Evolutionary conservation across 1,140 invertebrate genomes (phyloP), one percentile per base, ranked within the genome.

Genomic region (Cecropterus lyciades): DNA sequence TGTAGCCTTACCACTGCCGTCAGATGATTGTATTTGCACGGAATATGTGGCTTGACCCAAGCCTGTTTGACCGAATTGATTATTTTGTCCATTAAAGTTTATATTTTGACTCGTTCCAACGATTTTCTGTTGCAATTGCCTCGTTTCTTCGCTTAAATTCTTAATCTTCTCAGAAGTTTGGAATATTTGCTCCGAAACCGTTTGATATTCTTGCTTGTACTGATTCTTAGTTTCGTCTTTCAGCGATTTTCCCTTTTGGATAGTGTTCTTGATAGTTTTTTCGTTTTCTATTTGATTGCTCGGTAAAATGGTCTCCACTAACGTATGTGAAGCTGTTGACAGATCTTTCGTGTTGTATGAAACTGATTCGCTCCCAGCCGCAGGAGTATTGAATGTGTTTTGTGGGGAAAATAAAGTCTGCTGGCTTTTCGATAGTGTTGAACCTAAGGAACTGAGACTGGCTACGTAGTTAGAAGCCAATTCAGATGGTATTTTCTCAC

Each of bases 21-120:
- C 90, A 0, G 94, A 93, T 1, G 94, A 87, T 70, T 96, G 96
- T 51, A 96, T 96, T 84, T 97, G 95, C 7, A 96, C 82, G 0
- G 95, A 95, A 71, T 96, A 97, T 15, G 93, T 93, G 3, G 94
- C 95, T 7, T 93, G 91, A 0, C 94, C 95, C 77, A 9, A 94
- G 94, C 59, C 93, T 48, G 67, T 51, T 33, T 72, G 60, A 10
- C 40, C 43, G n/a, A 66, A 71, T 14, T 77, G 67, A 30, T 15
- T 65, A 11, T 27, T 70, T 37, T 52, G 69, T 33, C 63, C 67
- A 48, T 73, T 79, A 6, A 64, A 63, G 11, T 78, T 81, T 2
- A 89, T 66, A 14, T 82, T 82, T 60, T 89, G 83, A 65, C 66
- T 85, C 0, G 72, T 74, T 0, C 79, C 72, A 1, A 77, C 77